phyloP scores from a whole-genome alignment of 2,888 invertebrate species.

The Lepidochrysops patricia region DNA sequence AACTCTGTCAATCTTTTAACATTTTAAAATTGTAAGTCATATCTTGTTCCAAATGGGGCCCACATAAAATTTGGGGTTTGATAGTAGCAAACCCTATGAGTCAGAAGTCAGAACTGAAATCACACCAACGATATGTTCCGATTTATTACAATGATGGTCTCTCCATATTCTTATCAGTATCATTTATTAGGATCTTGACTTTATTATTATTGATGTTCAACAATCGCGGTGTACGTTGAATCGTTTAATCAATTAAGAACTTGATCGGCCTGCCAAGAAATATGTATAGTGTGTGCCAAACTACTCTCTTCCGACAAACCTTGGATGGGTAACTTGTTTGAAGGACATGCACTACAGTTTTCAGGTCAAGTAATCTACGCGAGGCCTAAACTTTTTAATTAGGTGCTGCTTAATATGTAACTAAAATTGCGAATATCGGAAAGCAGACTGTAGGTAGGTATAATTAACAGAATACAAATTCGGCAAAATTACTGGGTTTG shows the following conservation, averaged over 20 bases:
- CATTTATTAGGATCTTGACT: conserved; percentile 9
- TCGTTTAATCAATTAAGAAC: conserved; percentile 27
- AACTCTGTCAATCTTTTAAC: too few species aligned
- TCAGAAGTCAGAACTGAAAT: too few species aligned
- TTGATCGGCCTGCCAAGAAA: conserved; percentile 24
- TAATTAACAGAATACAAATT: too few species aligned
- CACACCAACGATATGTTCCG: too few species aligned
- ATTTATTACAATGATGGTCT: not conserved
- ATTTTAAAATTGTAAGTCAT: too few species aligned
- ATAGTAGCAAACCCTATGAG: not conserved
- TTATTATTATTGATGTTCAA: conserved; percentile 13
- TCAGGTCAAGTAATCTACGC: conserved; percentile 14
- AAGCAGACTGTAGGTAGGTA: too few species aligned
- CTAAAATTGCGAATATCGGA: not conserved
- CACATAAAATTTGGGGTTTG: not conserved
- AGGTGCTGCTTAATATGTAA: not conserved
- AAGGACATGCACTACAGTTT: conserved; percentile 21
- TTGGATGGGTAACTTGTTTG: conserved; percentile 21
- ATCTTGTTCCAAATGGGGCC: too few species aligned
- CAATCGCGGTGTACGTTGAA: conserved; percentile 18
- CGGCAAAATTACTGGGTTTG: too few species aligned
- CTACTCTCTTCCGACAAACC: conserved; percentile 27
- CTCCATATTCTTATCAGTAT: not conserved
- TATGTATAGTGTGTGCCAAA: conserved; percentile 24
- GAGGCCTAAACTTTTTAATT: conserved; percentile 4